Evolutionary conservation across 1,140 invertebrate species (phyloP).

Genomic region (Drosophila rhopaloa): DNA sequence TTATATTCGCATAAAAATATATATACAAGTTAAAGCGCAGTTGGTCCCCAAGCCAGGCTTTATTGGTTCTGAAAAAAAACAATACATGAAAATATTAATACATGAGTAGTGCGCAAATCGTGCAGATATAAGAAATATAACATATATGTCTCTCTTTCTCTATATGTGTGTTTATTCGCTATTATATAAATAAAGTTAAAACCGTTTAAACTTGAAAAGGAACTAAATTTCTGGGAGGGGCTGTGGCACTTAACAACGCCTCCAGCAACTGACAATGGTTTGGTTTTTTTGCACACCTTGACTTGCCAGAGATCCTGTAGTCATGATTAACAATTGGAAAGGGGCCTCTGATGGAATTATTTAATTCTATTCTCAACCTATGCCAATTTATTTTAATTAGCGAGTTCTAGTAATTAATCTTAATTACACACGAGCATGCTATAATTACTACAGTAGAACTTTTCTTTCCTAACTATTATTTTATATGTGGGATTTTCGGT

Average conservation of each 20-base stretch:
- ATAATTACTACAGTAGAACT: constrained; percentile 41
- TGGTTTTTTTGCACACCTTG: constrained; percentile 11
- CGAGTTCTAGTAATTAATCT: constrained; percentile 43
- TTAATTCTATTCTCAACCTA: constrained; percentile 43
- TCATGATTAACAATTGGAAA: constrained; percentile 49
- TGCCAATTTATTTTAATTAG: constrained; percentile 62
- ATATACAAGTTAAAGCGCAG: constrained; percentile 34
- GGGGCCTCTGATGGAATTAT: constrained; percentile 33
- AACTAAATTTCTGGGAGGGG: constrained; percentile 34
- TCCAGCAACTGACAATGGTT: constrained; percentile 2
- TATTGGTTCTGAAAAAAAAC: constrained; percentile 43
- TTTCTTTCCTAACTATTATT: constrained; percentile 10
- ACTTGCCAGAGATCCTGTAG: constrained; percentile 32
- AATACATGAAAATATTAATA: constrained; percentile 20
- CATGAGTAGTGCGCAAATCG: constrained; percentile 13
- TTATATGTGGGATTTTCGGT: constrained; percentile 3
- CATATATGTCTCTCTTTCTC: constrained; percentile 22
- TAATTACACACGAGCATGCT: constrained; percentile 46
- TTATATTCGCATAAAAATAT: constrained; percentile 35
- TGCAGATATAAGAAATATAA: constrained; percentile 14
- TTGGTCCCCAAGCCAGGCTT: constrained; percentile 59
- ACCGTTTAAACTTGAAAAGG: constrained; percentile 28
- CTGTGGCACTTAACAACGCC: constrained; percentile 3
- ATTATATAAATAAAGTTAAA: constrained; percentile 56
- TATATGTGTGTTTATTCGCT: constrained; percentile 26